Evolutionary conservation across 2,888 invertebrate genomes (phyloP).

Genomic region (Loripinus fragilis): DNA sequence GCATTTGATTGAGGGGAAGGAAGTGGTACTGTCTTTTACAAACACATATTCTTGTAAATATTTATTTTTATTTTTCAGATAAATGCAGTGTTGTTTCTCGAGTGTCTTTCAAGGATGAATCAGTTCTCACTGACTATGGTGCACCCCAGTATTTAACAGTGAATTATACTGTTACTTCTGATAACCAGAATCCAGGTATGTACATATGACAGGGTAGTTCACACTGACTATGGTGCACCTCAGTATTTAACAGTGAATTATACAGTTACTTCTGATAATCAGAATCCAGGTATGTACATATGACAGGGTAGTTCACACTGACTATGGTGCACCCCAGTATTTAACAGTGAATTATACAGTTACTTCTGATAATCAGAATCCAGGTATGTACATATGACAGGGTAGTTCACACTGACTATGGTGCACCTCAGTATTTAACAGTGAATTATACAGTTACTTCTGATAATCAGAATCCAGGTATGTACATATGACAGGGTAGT

Average conservation of each 20-base stretch:
- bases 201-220: neutral
- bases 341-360: constrained; percentile 61
- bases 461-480: neutral
- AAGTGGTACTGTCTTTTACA: too few relatives aligned
- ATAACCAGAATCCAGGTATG: neutral
- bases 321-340: constrained; percentile 61
- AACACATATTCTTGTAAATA: too few relatives aligned
- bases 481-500: neutral
- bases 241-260: constrained; percentile 63
- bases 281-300: neutral
- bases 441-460: constrained; percentile 47
- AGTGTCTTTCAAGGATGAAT: constrained; percentile 57
- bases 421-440: constrained; percentile 68
- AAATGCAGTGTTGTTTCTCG: constrained; percentile 62
- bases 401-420: neutral
- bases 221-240: constrained; percentile 57
- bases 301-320: too few relatives aligned
- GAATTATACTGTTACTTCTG: constrained; percentile 36
- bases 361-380: neutral
- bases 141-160: constrained; percentile 70
- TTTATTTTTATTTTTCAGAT: constrained; percentile 48
- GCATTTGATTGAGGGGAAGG: too few relatives aligned
- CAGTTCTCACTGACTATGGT: constrained; percentile 68
- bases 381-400: neutral
- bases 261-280: neutral